A percentile compares a stretch with the other conserved stretches of the same genome.
Conservation (phyloP, 2,888 invertebrate genomes). For the Branchipolynoe longqiensis region DNA sequence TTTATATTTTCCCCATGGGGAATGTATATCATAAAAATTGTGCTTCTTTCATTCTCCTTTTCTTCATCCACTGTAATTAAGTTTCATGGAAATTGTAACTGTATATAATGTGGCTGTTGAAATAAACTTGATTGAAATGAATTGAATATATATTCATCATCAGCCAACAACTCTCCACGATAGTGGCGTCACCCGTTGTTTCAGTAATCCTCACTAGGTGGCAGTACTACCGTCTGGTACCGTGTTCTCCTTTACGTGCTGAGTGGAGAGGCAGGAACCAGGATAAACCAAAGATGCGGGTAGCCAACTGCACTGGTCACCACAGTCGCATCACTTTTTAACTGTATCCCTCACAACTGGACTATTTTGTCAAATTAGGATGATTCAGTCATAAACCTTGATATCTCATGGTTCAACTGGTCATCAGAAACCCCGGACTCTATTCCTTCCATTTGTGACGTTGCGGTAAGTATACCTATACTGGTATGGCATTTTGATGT, state of each 20-base stretch:
- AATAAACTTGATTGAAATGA: too few species aligned
- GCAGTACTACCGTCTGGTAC: not conserved
- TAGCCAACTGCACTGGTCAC: not conserved
- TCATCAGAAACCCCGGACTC: not conserved
- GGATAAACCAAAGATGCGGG: slow-evolving; percentile 31
- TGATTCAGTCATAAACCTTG: not conserved
- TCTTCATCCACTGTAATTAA: too few species aligned
- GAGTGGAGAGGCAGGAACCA: not conserved
- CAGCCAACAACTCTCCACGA: too few species aligned
- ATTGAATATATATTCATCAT: too few species aligned
- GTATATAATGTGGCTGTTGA: too few species aligned
- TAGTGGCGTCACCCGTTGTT: not conserved
- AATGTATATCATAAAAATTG: too few species aligned
- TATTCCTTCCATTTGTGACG: not conserved
- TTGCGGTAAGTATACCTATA: not conserved
- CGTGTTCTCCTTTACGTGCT: not conserved
- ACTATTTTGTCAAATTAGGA: not conserved
- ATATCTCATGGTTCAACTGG: not conserved
- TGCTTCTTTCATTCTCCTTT: too few species aligned
- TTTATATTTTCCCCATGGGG: too few species aligned
- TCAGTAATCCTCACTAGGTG: not conserved
- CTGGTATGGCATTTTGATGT: not conserved
- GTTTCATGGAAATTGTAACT: too few species aligned
- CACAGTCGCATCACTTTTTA: not conserved
- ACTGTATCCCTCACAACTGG: not conserved